These are phyloP conservation scores for Neostethus bicornis DNA, from an alignment of 2,797 vertebrate species.

Conservation along the genomic window DNA sequence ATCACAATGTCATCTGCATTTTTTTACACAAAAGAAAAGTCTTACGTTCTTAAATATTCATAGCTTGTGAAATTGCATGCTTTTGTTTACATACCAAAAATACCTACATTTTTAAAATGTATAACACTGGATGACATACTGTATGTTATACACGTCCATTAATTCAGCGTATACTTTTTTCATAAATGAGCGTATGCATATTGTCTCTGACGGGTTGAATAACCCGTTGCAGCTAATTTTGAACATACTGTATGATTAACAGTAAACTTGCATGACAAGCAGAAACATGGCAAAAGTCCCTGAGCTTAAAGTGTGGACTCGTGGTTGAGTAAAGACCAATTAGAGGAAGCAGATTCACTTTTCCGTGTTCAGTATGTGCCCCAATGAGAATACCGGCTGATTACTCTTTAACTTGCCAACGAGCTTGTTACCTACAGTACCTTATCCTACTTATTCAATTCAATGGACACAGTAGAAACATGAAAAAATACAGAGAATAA, in stretches of 20 bases:
- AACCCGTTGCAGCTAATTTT: background rate
- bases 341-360: conserved; percentile 58
- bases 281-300: background rate
- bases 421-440: conserved; percentile 27
- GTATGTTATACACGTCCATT: conserved; percentile 3
- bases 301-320: background rate
- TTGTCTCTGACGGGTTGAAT: background rate
- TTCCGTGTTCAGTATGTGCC: conserved; percentile 30
- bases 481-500: background rate
- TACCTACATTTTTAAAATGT: too few species aligned
- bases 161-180: background rate
- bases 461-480: background rate
- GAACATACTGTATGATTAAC: background rate
- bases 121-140: too few species aligned
- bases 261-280: background rate
- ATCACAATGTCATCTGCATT: conserved; percentile 3
- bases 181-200: background rate
- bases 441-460: conserved; percentile 23
- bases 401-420: conserved; percentile 41
- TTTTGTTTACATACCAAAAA: too few species aligned
- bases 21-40: too few species aligned
- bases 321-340: conserved; percentile 60
- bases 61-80: too few species aligned
- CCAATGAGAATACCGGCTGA: conserved; percentile 52
- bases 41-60: too few species aligned